phyloP scores from a whole-genome alignment of 1,140 invertebrate species.

The Catajapyx aquilonaris region DNA sequence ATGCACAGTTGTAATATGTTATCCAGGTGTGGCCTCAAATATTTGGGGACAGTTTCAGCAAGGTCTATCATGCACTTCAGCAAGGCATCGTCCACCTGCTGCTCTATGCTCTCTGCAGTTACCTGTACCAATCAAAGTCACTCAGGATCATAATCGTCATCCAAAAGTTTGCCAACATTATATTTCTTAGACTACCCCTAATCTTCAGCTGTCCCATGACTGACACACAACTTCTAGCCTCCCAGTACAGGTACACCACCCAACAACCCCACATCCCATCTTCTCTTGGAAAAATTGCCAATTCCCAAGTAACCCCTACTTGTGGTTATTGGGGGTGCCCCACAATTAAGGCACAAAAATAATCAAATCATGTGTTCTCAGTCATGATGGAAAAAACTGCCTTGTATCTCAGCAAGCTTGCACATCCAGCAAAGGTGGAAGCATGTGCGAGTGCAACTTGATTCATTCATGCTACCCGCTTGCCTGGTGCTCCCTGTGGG shows the following conservation, averaged over 20 bases:
- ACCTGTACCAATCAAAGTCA: slow-evolving; percentile 31
- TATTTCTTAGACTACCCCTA: neutral
- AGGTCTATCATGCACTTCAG: slow-evolving; percentile 84
- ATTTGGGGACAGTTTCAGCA: slow-evolving; percentile 81
- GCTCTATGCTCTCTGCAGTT: slow-evolving; percentile 53
- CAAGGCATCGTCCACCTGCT: slow-evolving; percentile 70
- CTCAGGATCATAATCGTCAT: slow-evolving; percentile 6
- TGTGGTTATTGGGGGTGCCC: too few relatives aligned
- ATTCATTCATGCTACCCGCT: too few relatives aligned
- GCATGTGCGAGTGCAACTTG: too few relatives aligned
- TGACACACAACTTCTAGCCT: slow-evolving; percentile 1
- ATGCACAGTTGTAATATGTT: slow-evolving; percentile 78
- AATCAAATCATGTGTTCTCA: too few relatives aligned
- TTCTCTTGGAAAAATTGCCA: too few relatives aligned
- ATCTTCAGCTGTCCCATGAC: neutral
- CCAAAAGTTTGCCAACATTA: slow-evolving; percentile 4
- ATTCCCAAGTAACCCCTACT: too few relatives aligned
- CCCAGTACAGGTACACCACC: slow-evolving; percentile 1
- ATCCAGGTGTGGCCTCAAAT: slow-evolving; percentile 63
- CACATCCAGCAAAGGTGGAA: too few relatives aligned
- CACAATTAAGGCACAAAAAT: too few relatives aligned
- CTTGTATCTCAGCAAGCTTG: too few relatives aligned
- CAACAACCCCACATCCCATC: too few relatives aligned
- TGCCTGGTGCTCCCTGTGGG: too few relatives aligned
- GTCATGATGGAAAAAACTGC: too few relatives aligned